Evolutionary conservation across 2,888 invertebrate species (phyloP).

Genomic region (Sepioteuthis lessoniana): DNA sequence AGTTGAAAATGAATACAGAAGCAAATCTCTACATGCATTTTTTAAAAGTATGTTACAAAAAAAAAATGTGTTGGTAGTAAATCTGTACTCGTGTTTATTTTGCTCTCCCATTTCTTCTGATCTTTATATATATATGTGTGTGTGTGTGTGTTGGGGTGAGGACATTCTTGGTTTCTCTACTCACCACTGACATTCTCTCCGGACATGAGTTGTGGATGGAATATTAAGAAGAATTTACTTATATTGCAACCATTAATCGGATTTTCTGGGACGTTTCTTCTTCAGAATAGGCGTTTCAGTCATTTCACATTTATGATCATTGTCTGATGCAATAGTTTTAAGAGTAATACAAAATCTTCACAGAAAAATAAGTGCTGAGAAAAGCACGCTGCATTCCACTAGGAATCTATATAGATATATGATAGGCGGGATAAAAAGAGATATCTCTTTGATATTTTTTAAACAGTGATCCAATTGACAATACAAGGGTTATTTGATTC

Average conservation of each 20-base stretch:
- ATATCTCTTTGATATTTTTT: not conserved
- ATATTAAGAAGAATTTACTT: not conserved
- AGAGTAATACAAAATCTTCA: not conserved
- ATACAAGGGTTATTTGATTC: not conserved
- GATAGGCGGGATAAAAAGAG: not conserved
- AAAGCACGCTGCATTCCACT: not conserved
- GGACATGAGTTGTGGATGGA: not conserved
- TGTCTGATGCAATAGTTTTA: not conserved
- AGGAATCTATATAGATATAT: not conserved
- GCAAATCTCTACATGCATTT: not conserved
- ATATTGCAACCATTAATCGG: not conserved
- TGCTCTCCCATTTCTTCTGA: not conserved
- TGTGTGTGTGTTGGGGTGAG: too few species aligned
- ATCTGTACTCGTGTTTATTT: not conserved
- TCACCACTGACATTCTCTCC: not conserved
- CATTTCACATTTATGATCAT: not conserved
- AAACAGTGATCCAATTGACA: not conserved
- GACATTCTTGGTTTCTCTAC: not conserved
- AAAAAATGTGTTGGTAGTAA: not conserved
- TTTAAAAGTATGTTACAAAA: not conserved
- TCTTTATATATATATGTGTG: too few species aligned
- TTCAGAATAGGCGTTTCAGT: not conserved
- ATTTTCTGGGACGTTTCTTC: slow-evolving; percentile 14
- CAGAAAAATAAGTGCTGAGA: not conserved
- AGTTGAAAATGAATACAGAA: not conserved